Evolutionary conservation across 1,140 invertebrate genomes (phyloP).

Genomic region (Drosophila guanche): DNA sequence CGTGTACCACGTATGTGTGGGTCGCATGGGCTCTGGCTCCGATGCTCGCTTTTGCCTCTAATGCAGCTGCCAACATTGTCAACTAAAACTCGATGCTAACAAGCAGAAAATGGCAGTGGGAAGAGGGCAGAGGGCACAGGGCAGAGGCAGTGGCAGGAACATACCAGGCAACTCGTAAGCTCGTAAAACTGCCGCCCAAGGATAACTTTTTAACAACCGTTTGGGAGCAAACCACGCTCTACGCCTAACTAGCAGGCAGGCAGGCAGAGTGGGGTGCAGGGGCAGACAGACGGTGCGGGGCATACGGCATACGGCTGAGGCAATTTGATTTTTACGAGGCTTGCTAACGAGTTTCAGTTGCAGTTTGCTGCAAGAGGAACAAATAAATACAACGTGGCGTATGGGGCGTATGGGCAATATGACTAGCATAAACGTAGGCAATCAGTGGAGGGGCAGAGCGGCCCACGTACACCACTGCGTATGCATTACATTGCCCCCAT

Average conservation of each 20-base stretch:
- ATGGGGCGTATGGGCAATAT: conserved; percentile 58
- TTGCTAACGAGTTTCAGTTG: conserved; percentile 65
- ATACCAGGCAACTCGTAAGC: conserved; percentile 49
- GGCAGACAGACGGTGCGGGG: conserved; percentile 28
- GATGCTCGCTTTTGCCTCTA: conserved; percentile 51
- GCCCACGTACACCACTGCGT: conserved; percentile 32
- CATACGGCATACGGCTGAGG: conserved; percentile 10
- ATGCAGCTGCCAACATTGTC: conserved; percentile 69
- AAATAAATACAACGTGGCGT: conserved; percentile 70
- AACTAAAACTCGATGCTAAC: conserved; percentile 69
- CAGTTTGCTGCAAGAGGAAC: conserved; percentile 48
- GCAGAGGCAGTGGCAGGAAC: conserved; percentile 23
- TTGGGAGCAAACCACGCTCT: conserved; percentile 12
- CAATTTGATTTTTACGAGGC: conserved; percentile 70
- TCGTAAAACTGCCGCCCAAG: conserved; percentile 71
- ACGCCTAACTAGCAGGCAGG: conserved; percentile 25
- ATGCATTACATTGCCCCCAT: conserved; percentile 22
- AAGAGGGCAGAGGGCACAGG: no score
- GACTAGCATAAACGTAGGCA: conserved; percentile 42
- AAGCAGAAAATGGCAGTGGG: conserved; percentile 61
- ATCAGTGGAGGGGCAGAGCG: conserved; percentile 39
- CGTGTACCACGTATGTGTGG: conserved; percentile 43
- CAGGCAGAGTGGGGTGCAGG: background rate
- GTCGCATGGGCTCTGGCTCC: background rate
- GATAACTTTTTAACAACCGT: conserved; percentile 69